phyloP scores from a whole-genome alignment of 2,797 vertebrate genomes.

The Sciurus carolinensis region DNA sequence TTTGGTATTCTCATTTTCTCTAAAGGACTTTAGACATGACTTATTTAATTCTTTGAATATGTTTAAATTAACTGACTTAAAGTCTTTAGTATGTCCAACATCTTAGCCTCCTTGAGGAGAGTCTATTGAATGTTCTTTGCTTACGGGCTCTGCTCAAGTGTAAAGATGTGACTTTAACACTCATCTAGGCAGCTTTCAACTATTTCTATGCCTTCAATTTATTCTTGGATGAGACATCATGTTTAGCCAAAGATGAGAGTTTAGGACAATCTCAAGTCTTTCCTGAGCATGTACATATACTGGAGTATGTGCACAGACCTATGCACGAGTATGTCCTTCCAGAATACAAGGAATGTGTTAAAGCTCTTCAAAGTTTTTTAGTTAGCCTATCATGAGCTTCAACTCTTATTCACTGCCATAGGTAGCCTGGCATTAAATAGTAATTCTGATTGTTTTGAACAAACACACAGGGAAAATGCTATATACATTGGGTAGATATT shows the following conservation, averaged over 20 bases:
- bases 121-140: neutral
- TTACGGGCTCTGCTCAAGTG: neutral
- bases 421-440: neutral
- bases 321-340: neutral
- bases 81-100: neutral
- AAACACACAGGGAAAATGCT: neutral
- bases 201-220: neutral
- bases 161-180: neutral
- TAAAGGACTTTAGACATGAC: neutral
- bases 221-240: neutral
- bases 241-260: neutral
- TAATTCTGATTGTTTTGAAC: neutral
- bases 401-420: neutral
- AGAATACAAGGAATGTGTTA: neutral
- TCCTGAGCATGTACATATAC: neutral
- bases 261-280: neutral
- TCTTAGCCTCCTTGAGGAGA: neutral
- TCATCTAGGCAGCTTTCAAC: no score
- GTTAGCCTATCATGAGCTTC: neutral
- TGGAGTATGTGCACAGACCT: neutral
- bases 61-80: neutral
- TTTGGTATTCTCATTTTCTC: slow-evolving; percentile 45
- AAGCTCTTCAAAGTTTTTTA: neutral
- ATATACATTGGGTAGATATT: neutral
- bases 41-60: neutral